Conservation (phyloP, 2,113 vertebrate species). For the Albula glossodonta region DNA sequence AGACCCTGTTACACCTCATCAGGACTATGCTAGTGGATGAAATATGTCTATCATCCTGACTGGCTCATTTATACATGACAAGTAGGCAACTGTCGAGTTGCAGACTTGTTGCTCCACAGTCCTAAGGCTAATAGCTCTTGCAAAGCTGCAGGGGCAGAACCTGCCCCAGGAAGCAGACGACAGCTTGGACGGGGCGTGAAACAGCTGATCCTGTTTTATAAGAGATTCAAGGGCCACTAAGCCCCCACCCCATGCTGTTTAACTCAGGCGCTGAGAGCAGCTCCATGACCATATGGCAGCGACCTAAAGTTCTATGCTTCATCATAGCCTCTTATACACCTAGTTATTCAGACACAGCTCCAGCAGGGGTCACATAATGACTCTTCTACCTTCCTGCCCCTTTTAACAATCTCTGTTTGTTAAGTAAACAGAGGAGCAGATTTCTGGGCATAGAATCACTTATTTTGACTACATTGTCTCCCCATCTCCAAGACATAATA, state of each 20-base stretch:
- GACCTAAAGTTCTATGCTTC: slow-evolving; percentile 38
- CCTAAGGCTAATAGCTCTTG: no score
- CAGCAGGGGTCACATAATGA: not conserved
- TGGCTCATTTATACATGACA: no score
- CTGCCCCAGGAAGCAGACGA: slow-evolving; percentile 53
- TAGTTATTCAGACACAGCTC: not conserved
- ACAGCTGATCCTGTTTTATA: slow-evolving; percentile 55
- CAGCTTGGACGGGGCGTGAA: slow-evolving; percentile 57
- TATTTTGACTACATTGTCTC: not conserved
- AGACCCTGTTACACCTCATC: not conserved
- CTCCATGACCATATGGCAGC: slow-evolving; percentile 56
- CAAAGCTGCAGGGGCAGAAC: not conserved
- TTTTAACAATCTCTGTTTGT: not conserved
- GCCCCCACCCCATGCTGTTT: slow-evolving; percentile 48
- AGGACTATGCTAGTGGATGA: not conserved
- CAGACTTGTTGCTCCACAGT: no score
- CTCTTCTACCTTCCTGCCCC: not conserved
- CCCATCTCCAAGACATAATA: not conserved
- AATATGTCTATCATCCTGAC: no score
- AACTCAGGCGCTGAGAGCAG: slow-evolving; percentile 25
- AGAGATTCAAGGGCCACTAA: slow-evolving; percentile 56
- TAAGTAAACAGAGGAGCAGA: not conserved
- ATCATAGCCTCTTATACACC: slow-evolving; percentile 19
- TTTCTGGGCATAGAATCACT: not conserved
- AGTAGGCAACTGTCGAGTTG: no score